phyloP scores from a whole-genome alignment of 2,888 invertebrate species.

The Orthonychiurus folsomi region DNA sequence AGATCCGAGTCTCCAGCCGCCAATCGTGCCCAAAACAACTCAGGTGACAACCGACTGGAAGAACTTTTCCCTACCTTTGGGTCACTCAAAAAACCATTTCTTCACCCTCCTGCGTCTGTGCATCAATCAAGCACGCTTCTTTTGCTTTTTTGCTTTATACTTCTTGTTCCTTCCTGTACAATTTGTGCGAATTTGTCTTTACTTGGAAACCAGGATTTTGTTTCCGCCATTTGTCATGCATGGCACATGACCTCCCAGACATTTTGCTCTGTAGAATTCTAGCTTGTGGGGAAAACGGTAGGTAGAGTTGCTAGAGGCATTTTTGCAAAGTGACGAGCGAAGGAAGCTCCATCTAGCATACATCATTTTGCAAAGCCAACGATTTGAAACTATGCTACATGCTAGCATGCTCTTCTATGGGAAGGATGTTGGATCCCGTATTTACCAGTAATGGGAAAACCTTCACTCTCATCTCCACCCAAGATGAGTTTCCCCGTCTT shows the following conservation, averaged over 20 bases:
- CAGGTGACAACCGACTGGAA: slow-evolving; percentile 25
- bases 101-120: not conserved
- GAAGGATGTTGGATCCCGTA: no score
- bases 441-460: no score
- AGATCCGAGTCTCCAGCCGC: slow-evolving; percentile 49
- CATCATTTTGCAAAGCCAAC: no score
- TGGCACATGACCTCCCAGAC: no score
- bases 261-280: no score
- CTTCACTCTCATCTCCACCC: slow-evolving; percentile 1
- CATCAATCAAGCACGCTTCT: not conserved
- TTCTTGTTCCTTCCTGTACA: not conserved
- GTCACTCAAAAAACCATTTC: not conserved
- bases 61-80: not conserved
- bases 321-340: no score
- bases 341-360: no score
- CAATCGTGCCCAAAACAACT: slow-evolving; percentile 44
- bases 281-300: no score
- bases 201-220: not conserved
- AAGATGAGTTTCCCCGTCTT: not conserved
- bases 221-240: not conserved
- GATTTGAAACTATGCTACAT: no score
- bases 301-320: no score
- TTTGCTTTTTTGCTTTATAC: slow-evolving; percentile 7
- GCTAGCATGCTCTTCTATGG: no score
- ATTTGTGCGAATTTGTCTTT: not conserved